Evolutionary conservation across 2,113 vertebrate genomes (phyloP).

Genomic region (Thomomys bottae): DNA sequence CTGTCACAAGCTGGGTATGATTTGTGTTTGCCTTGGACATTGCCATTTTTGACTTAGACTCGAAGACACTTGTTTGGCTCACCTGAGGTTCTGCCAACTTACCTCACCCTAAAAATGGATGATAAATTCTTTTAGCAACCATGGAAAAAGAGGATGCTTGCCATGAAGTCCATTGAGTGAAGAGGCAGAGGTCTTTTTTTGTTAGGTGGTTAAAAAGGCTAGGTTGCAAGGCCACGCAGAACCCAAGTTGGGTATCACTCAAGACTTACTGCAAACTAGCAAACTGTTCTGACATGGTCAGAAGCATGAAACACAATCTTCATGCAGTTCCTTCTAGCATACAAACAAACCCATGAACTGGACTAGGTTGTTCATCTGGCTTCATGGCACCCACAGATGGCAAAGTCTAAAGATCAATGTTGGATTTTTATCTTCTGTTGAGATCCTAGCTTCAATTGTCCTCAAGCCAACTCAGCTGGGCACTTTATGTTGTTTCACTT

Average conservation of each 20-base stretch:
- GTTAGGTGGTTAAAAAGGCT: neutral
- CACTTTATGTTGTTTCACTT: slow-evolving; percentile 20
- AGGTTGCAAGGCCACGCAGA: neutral
- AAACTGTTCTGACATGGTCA: neutral
- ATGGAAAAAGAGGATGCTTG: slow-evolving; percentile 1
- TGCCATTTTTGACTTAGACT: neutral
- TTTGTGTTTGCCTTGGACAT: neutral
- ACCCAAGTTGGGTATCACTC: neutral
- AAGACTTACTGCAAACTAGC: neutral
- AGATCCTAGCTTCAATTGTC: neutral
- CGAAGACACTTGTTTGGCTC: neutral
- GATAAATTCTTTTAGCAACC: slow-evolving; percentile 7
- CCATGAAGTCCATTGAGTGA: neutral
- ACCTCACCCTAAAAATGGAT: neutral
- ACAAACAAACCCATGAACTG: neutral
- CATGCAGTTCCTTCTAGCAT: neutral
- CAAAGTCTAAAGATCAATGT: neutral
- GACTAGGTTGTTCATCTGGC: neutral
- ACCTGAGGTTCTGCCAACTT: neutral
- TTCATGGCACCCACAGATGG: neutral
- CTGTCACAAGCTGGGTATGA: neutral
- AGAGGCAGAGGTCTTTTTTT: neutral
- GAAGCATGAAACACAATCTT: neutral
- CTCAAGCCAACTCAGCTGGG: slow-evolving; percentile 23
- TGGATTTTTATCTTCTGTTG: neutral